Conservation (phyloP, 2,113 vertebrate species). For the Bambusicola thoracicus region DNA sequence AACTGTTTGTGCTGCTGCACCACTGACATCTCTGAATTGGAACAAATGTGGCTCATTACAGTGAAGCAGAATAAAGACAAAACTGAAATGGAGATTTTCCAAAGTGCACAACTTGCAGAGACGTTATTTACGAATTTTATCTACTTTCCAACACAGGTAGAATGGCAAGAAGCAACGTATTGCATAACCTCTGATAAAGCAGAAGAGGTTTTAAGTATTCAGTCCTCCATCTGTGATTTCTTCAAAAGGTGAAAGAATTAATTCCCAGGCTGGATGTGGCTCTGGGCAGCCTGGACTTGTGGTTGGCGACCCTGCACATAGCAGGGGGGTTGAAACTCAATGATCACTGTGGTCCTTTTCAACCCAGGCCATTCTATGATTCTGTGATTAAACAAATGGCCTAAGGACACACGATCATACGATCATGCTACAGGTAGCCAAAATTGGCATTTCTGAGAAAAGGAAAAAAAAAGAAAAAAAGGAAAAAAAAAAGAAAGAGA, state of each 20-base stretch:
- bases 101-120: neutral
- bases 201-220: neutral
- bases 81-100: conserved; percentile 14
- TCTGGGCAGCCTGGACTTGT: no score
- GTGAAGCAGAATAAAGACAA: conserved; percentile 40
- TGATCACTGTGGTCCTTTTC: no score
- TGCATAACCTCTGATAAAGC: neutral
- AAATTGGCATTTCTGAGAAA: neutral
- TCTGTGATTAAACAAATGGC: neutral
- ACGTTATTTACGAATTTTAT: neutral
- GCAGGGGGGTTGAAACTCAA: no score
- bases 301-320: no score
- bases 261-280: no score
- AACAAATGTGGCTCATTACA: conserved; percentile 48
- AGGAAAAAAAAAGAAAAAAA: no score
- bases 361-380: no score
- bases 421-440: neutral
- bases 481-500: neutral
- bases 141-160: neutral
- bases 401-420: neutral
- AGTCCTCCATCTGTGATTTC: neutral
- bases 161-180: neutral
- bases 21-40: conserved; percentile 30
- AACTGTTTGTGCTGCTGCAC: neutral
- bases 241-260: neutral